These are phyloP conservation scores for Melipona beecheii DNA, from an alignment of 2,888 invertebrate species.

Conservation along the genomic window DNA sequence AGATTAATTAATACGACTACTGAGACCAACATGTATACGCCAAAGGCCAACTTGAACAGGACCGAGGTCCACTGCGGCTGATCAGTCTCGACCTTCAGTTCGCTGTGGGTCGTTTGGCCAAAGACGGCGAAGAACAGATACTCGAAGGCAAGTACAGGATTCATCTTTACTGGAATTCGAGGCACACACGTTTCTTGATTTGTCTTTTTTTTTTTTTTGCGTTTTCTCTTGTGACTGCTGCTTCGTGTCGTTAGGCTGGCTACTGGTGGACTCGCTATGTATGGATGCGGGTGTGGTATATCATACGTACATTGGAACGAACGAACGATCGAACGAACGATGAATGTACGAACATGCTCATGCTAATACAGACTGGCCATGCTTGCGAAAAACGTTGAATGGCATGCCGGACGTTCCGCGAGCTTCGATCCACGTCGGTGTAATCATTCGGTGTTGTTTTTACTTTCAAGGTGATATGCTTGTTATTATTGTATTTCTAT, in stretches of 20 bases:
- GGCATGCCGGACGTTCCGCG: constrained; percentile 67
- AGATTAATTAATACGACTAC: constrained; percentile 99
- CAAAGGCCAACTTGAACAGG: constrained; percentile 96
- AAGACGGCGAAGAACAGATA: constrained; percentile 99
- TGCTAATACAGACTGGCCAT: constrained; percentile 80
- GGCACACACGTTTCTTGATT: constrained; percentile 70
- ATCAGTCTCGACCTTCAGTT: constrained; percentile 90
- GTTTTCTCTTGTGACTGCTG: constrained; percentile 57
- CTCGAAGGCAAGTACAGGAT: constrained; percentile 96
- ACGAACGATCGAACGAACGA: constrained; percentile 67
- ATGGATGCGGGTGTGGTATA: constrained; percentile 63
- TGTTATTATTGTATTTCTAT: constrained; percentile 4
- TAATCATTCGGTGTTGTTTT: constrained; percentile 22
- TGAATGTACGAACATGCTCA: constrained; percentile 81
- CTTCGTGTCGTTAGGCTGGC: constrained; percentile 67
- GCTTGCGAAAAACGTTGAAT: constrained; percentile 73
- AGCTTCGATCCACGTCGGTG: constrained; percentile 52
- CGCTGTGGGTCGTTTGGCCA: constrained; percentile 95
- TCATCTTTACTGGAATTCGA: constrained; percentile 90
- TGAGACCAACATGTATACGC: constrained; percentile 98
- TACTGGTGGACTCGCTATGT: constrained; percentile 67
- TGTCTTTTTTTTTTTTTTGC: constrained; percentile 25
- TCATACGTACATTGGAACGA: constrained; percentile 61
- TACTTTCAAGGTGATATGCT: constrained; percentile 9
- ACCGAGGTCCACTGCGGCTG: constrained; percentile 93